phyloP scores from a whole-genome alignment of 2,888 invertebrate species.

The Mellilla xanthometata region DNA sequence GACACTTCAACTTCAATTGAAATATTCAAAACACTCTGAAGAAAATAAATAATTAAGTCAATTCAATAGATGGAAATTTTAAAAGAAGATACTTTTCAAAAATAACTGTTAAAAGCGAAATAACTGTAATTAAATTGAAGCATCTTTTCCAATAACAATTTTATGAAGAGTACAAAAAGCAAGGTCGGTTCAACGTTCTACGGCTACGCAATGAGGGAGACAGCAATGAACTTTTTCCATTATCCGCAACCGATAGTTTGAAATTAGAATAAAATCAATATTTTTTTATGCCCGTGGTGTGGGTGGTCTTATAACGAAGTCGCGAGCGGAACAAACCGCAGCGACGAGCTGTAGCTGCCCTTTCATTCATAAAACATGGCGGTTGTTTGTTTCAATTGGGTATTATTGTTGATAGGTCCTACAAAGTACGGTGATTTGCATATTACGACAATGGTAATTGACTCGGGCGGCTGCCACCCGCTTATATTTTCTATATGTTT shows the following conservation, averaged over 20 bases:
- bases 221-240: conserved; percentile 55
- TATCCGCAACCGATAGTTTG: conserved; percentile 50
- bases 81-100: conserved; percentile 10
- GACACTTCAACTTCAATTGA: neutral
- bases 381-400: conserved; percentile 45
- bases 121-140: conserved; percentile 16
- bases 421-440: conserved; percentile 55
- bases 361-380: conserved; percentile 30
- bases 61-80: neutral
- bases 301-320: conserved; percentile 30
- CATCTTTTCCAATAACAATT: conserved; percentile 18
- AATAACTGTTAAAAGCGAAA: conserved; percentile 6
- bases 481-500: conserved; percentile 43
- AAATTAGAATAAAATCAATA: conserved; percentile 47
- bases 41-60: conserved; percentile 6
- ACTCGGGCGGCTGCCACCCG: conserved; percentile 39
- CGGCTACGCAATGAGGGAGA: conserved; percentile 27
- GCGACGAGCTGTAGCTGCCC: conserved; percentile 21
- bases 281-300: conserved; percentile 33
- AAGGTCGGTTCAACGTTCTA: conserved; percentile 32
- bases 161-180: conserved; percentile 28
- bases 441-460: conserved; percentile 42
- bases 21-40: conserved; percentile 4
- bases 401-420: conserved; percentile 42
- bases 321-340: conserved; percentile 25